Evolutionary conservation across 2,113 vertebrate genomes (phyloP), one percentile per base, ranked within the genome.

Genomic region (Scytalopus superciliaris): DNA sequence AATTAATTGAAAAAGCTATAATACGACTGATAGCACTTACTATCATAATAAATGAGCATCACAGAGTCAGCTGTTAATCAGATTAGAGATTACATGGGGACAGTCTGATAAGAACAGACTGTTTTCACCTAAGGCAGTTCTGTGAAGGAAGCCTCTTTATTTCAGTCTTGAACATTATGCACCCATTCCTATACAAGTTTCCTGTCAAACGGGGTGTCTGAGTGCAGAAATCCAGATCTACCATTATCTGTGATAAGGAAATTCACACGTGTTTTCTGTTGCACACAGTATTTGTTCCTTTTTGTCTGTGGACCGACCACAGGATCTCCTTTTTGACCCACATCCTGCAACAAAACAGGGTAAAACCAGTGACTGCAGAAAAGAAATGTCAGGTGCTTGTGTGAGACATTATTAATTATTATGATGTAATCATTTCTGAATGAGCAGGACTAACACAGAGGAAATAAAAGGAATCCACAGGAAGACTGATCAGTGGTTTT

Each of bases 21-120:
- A 59, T 60, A 83, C 50, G 40, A 69, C 55, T 90, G 57, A 76
- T 53, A 83, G 53, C 40, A 82, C 74, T 81, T 90, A 49, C 42
- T 89, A 33, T 53, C 10, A 1, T 45, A 82, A 72, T 73, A 91
- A 82, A 62, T 45, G 57, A 92, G 31, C 37, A 76, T 85, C 84
- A 57, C 21, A 28, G 79, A 95, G 18, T 60, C 78, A 93, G 55
- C 56, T 91, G 37, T 63, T 96, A 80, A 83, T 94, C 74, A 87
- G 81, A 85, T 94, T 80, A 91, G n/a, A 85, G 70, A 76, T 62
- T 69, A 68, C 93, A 85, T 73, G 45, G 67, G 47, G 49, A 55
- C 0, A 0, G 27, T n/a, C 49, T 73, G 66, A 10, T 82, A 94
- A 85, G 57, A 62, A 57, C 42, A 3, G 2, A 39, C 23, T 62